Conservation (phyloP, 2,888 invertebrate genomes). For the Harpalus rubripes region DNA sequence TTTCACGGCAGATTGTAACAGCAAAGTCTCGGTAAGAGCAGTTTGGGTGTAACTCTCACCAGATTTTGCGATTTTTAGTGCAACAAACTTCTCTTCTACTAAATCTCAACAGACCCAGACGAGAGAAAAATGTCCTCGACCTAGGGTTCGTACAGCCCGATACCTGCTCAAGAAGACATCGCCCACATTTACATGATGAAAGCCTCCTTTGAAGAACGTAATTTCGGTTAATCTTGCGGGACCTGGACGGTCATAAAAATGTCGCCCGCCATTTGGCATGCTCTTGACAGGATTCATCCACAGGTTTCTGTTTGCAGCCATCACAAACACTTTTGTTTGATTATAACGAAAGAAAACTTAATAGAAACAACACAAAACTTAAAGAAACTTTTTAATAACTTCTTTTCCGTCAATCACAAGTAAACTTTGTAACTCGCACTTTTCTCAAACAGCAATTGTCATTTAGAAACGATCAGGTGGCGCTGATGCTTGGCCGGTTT, state of each 20-base stretch:
- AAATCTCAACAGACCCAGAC: conserved; percentile 99
- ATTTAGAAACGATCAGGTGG: too few species aligned
- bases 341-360: conserved; percentile 84
- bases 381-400: too few species aligned
- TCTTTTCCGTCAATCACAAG: too few species aligned
- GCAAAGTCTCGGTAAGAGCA: conserved; percentile 98
- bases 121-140: conserved; percentile 99
- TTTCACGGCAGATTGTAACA: conserved; percentile 96
- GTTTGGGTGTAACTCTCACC: conserved; percentile 99
- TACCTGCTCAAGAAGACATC: conserved; percentile 92
- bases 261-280: too few species aligned
- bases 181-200: conserved; percentile 99
- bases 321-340: conserved; percentile 83
- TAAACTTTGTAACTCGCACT: too few species aligned
- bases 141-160: conserved; percentile 97
- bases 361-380: conserved; percentile 67
- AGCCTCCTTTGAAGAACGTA: conserved; percentile 84
- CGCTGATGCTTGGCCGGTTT: too few species aligned
- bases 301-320: conserved; percentile 82
- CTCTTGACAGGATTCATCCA: too few species aligned
- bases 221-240: too few species aligned
- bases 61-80: too few species aligned
- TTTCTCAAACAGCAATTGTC: too few species aligned
- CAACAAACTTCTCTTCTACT: conserved; percentile 96
- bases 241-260: too few species aligned